Conservation (phyloP, 2,113 vertebrate species). For the Plecotus auritus region DNA sequence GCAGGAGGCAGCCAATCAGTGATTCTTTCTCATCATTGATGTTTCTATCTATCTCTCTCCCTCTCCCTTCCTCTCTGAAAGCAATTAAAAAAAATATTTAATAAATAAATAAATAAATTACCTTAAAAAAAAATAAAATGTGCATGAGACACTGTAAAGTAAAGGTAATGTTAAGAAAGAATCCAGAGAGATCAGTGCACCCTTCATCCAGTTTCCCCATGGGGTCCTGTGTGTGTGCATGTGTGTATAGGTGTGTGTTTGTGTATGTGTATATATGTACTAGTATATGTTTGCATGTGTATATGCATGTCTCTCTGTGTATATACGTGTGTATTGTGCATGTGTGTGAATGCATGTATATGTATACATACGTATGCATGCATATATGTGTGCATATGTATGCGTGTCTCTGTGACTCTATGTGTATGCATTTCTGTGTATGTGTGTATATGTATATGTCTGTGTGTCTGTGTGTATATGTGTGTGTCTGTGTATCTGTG, state of each 20-base stretch:
- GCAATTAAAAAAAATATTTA: too few relatives aligned
- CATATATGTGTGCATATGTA: not conserved
- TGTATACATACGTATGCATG: too few relatives aligned
- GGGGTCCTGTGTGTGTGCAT: not conserved
- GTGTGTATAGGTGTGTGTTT: too few relatives aligned
- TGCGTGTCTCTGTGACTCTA: not conserved
- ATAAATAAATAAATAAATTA: too few relatives aligned
- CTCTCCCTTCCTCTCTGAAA: too few relatives aligned
- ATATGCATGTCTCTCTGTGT: too few relatives aligned
- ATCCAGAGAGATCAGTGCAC: not conserved
- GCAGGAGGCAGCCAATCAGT: too few relatives aligned
- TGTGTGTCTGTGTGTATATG: not conserved
- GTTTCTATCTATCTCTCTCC: too few relatives aligned
- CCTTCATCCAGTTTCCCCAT: not conserved
- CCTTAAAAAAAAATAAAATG: not conserved
- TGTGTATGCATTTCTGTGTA: not conserved
- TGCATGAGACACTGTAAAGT: not conserved
- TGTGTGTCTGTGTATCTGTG: accelerated
- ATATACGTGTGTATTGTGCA: not conserved
- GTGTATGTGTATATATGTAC: too few relatives aligned
- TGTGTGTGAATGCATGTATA: too few relatives aligned
- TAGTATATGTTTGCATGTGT: not conserved
- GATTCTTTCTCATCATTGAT: too few relatives aligned
- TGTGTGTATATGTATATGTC: accelerated
- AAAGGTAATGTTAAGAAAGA: not conserved